phyloP scores from a whole-genome alignment of 2,797 vertebrate species.

The Microctenopoma steveboyesi region DNA sequence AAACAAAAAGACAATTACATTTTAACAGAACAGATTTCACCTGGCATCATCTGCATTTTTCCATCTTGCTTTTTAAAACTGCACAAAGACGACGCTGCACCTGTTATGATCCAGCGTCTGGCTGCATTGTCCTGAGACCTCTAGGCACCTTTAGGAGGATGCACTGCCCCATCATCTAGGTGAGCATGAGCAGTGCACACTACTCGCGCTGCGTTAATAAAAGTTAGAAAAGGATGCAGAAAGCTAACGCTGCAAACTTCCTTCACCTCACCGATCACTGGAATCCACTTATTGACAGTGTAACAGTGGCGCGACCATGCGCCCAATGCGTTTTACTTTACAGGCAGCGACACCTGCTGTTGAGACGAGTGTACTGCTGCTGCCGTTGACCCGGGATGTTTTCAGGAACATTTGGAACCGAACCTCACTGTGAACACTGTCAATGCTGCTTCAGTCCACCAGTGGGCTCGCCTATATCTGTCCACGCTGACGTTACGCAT shows the following conservation, averaged over 20 bases:
- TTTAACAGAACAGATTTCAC: not conserved
- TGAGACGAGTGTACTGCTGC: conserved; percentile 40
- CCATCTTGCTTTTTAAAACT: not conserved
- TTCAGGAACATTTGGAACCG: conserved; percentile 2
- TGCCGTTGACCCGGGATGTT: conserved; percentile 6
- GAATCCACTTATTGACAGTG: conserved; percentile 25
- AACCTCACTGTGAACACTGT: conserved; percentile 12
- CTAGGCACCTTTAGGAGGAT: conserved; percentile 44
- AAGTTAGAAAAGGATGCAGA: not conserved
- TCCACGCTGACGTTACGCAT: not conserved
- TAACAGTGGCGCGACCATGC: not conserved
- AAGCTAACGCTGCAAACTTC: conserved; percentile 29
- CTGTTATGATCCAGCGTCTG: not conserved
- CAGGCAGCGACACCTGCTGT: conserved; percentile 70
- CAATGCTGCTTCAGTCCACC: conserved; percentile 2
- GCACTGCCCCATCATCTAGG: not conserved
- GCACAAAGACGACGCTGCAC: not conserved
- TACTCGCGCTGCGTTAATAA: not conserved
- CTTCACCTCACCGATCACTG: conserved; percentile 13
- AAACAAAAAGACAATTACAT: conserved; percentile 4
- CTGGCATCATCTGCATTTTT: not conserved
- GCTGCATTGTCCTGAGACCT: conserved; percentile 16
- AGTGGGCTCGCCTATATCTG: not conserved
- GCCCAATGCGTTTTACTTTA: conserved; percentile 25
- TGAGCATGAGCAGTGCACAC: not conserved